phyloP scores from a whole-genome alignment of 2,888 invertebrate genomes.

The Pinctada fucata region DNA sequence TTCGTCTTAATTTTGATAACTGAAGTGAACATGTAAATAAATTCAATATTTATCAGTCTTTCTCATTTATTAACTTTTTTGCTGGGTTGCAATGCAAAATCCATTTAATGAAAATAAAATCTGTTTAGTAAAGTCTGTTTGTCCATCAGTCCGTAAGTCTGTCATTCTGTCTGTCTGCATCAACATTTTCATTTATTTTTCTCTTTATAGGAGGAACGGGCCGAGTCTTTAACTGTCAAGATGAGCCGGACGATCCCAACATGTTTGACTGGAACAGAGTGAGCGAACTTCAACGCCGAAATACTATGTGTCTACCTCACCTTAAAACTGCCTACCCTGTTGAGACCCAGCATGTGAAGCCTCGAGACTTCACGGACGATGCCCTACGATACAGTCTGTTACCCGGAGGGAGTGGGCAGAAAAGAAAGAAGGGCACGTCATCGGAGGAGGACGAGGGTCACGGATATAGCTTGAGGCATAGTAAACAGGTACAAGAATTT shows the following conservation, averaged over 20 bases:
- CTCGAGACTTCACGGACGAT: slow-evolving; percentile 21
- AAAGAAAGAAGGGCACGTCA: slow-evolving; percentile 45
- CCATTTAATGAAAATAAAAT: too few species aligned
- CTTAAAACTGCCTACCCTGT: slow-evolving; percentile 76
- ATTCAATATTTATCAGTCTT: too few species aligned
- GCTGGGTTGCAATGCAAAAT: too few species aligned
- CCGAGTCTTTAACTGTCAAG: slow-evolving; percentile 65
- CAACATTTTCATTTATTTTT: background rate
- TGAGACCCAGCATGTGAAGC: slow-evolving; percentile 67
- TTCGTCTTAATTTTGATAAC: too few species aligned
- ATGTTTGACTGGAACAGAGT: slow-evolving; percentile 68
- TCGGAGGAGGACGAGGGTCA: slow-evolving; percentile 39
- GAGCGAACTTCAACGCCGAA: slow-evolving; percentile 75
- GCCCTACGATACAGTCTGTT: slow-evolving; percentile 17
- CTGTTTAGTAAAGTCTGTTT: too few species aligned
- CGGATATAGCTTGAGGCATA: background rate
- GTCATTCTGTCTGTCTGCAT: too few species aligned
- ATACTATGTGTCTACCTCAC: slow-evolving; percentile 76
- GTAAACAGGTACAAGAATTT: slow-evolving; percentile 27
- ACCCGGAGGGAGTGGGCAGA: slow-evolving; percentile 46
- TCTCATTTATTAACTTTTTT: too few species aligned
- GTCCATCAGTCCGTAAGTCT: too few species aligned
- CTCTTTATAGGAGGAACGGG: slow-evolving; percentile 57
- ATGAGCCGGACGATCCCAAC: slow-evolving; percentile 63
- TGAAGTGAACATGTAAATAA: too few species aligned